A percentile compares a stretch with the other conserved stretches of the same genome.
These are phyloP conservation scores for Perodicticus potto DNA, from an alignment of 2,797 vertebrate genomes.

Conservation along the genomic window DNA sequence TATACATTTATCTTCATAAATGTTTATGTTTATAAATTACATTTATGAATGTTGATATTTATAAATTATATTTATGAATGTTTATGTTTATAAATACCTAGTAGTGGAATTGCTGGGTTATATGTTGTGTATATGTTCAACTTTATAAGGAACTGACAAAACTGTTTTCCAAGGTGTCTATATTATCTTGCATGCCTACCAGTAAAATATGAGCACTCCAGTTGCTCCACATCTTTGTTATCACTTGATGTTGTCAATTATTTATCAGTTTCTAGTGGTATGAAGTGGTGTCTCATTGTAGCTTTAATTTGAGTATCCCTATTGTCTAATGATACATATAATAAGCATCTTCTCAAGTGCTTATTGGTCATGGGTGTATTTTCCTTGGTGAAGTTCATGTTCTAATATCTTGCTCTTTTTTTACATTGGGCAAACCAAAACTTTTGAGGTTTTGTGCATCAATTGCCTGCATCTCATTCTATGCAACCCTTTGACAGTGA, in stretches of 20 bases:
- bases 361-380: background rate
- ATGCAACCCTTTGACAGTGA: background rate
- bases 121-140: background rate
- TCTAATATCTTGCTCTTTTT: background rate
- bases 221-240: background rate
- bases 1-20: background rate
- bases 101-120: background rate
- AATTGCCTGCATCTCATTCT: background rate
- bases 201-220: background rate
- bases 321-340: background rate
- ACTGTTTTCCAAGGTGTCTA: background rate
- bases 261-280: background rate
- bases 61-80: background rate
- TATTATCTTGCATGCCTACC: background rate
- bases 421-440: background rate
- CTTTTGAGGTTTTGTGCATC: background rate
- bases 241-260: background rate
- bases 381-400: background rate
- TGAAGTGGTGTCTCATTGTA: background rate
- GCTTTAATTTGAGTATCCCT: background rate
- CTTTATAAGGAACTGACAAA: background rate
- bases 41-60: background rate
- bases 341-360: background rate
- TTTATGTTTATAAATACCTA: background rate
- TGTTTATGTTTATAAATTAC: background rate